Conservation (phyloP, 2,888 invertebrate species). For the Pseudanteris insignis region DNA sequence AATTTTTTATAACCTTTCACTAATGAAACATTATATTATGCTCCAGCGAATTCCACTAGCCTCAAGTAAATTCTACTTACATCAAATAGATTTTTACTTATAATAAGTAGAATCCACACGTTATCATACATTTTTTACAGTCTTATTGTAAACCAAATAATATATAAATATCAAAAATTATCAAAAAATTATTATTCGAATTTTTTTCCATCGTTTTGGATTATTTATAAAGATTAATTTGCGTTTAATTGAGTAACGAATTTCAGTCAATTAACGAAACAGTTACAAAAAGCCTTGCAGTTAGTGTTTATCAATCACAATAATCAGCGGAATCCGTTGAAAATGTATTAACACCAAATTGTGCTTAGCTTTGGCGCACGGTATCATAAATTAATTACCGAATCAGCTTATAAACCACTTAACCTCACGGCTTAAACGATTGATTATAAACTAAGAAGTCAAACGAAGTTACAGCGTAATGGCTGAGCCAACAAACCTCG, state of each 20-base stretch:
- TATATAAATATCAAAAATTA: too few species aligned
- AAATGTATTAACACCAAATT: conserved; percentile 9
- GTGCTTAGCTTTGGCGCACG: conserved; percentile 3
- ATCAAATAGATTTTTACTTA: too few species aligned
- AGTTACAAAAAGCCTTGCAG: neutral
- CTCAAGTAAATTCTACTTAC: too few species aligned
- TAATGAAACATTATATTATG: too few species aligned
- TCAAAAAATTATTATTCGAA: neutral
- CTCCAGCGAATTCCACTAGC: too few species aligned
- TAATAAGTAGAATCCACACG: too few species aligned
- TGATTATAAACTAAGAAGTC: conserved; percentile 27
- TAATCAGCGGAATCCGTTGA: neutral
- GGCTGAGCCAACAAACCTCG: conserved; percentile 15
- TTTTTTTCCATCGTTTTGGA: neutral
- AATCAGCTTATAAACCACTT: conserved; percentile 18
- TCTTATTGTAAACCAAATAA: too few species aligned
- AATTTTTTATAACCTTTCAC: too few species aligned
- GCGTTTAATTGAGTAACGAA: neutral
- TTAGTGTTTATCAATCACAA: neutral
- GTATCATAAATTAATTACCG: conserved; percentile 18
- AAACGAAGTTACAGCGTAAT: conserved; percentile 18
- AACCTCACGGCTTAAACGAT: conserved; percentile 8
- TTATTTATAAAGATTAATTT: neutral
- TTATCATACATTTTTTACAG: too few species aligned
- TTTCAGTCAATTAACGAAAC: neutral